A percentile compares a stretch with the other conserved stretches of the same genome.
Evolutionary conservation across 30 jellyfish, hydroid and myxozoan species (phyloP).

Genomic region (Sanderia malayensis): DNA sequence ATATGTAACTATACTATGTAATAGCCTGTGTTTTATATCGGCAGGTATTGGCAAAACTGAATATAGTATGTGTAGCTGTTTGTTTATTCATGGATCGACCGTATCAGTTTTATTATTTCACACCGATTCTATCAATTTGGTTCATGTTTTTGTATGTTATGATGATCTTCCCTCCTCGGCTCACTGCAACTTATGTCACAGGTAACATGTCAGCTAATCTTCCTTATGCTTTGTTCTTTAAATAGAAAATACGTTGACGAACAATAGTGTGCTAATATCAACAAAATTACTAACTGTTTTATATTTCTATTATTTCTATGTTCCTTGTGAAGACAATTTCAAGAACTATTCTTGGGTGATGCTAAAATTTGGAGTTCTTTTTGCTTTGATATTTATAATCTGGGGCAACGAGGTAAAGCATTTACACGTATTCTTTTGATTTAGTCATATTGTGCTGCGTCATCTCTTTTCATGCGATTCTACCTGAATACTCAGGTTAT

Average conservation of each 20-base stretch:
- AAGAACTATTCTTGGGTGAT: conserved; percentile 75
- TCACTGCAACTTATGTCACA: conserved; percentile 54
- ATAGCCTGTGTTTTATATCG: too few relatives aligned
- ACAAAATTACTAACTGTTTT: too few relatives aligned
- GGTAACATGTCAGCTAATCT: conserved; percentile 62
- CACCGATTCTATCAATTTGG: conserved; percentile 80
- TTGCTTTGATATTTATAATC: conserved; percentile 70
- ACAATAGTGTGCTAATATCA: too few relatives aligned
- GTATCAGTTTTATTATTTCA: conserved; percentile 74
- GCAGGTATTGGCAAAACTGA: conserved; percentile 63
- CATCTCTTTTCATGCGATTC: background rate
- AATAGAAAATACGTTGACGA: too few relatives aligned
- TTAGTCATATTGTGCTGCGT: background rate
- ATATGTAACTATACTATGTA: too few relatives aligned
- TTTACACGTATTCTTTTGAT: background rate
- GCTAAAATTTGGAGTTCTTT: conserved; percentile 64
- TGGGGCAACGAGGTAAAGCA: conserved; percentile 94
- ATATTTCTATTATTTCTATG: too few relatives aligned
- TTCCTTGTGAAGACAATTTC: conserved; percentile 73
- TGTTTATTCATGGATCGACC: conserved; percentile 91
- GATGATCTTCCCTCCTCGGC: conserved; percentile 81
- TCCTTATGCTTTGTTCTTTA: too few relatives aligned
- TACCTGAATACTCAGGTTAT: background rate
- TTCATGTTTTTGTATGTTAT: conserved; percentile 61
- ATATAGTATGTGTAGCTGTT: conserved; percentile 56